Evolutionary conservation across 2,113 vertebrate genomes (phyloP).

Genomic region (Oreamnos americanus): DNA sequence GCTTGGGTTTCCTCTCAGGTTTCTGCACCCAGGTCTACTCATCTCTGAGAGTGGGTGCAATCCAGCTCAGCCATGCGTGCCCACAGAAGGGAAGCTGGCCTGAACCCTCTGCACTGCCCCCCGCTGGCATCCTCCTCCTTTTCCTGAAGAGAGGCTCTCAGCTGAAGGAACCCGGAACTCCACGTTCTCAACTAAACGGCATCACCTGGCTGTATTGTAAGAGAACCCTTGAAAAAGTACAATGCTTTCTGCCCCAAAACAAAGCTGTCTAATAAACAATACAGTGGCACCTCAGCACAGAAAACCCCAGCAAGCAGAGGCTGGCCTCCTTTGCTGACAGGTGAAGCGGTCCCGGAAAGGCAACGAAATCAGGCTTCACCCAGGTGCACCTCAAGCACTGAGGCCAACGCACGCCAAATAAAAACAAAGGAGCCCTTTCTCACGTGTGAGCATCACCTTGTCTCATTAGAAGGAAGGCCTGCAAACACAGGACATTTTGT

Average conservation of each 20-base stretch:
- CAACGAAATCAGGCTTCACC: neutral
- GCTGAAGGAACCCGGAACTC: neutral
- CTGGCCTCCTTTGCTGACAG: neutral
- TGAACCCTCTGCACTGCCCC: neutral
- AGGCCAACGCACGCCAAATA: neutral
- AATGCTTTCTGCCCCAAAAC: neutral
- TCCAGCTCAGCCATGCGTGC: rapidly evolving
- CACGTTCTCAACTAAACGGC: neutral
- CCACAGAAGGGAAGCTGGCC: neutral
- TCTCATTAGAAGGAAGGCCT: neutral
- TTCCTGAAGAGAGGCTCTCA: neutral
- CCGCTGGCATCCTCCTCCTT: neutral
- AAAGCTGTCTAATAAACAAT: neutral
- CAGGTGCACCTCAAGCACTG: neutral
- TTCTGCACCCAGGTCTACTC: neutral
- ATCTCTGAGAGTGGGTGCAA: neutral
- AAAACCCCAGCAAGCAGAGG: neutral
- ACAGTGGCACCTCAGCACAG: too few relatives aligned
- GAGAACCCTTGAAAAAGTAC: neutral
- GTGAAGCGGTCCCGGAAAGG: neutral
- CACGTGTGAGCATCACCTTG: neutral
- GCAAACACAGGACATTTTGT: neutral
- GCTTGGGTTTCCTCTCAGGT: neutral
- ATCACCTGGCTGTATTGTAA: neutral
- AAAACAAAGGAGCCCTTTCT: neutral